Base-by-base conservation (phyloP, 2,113 vertebrate genomes). In the Chionomys nivalis region DNA sequence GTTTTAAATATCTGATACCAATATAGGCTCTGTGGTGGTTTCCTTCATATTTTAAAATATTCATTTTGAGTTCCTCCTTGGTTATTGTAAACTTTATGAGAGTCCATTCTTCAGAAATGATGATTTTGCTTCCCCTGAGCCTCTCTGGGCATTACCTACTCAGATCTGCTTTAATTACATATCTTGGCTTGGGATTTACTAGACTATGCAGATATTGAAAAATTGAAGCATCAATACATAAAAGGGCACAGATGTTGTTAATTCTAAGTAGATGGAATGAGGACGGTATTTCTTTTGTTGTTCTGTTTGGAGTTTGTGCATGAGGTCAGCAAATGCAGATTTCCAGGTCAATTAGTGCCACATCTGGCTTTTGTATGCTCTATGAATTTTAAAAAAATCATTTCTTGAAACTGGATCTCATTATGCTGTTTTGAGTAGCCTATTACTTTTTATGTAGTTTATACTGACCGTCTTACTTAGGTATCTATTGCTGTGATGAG, bases 51-150 rank as follows among this genome's bases (percentile, higher is more conserved):
- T 65, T 81, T 88, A 73, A 81, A 91, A n/a, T 88, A 81, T 81
- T 73, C 70, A 87, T 52, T 83, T 52, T 79, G 75, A 88, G 77
- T 87, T 95, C 47, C 75, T 89, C 66, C 7, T 75, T 89, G 85
- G 79, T 9, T 87, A 42, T 39, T 82, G 23, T 87, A 77, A 94
- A 81, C 81, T 52, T 90, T 58, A 55, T 87, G 47, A 95, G 58
- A 68, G 33, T 28, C 63, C 33, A 85, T 91, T 94, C 89, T 73
- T 55, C 66, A 90, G 17, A 79, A 86, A 61, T 42, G 39, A 73
- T 81, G 31, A 12, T 76, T 93, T 77, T 82, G 49, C 42, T 88
- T 91, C 42, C 39, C 19, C 26, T 31, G 23, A 73, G 36, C 36
- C 82, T 90, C 87, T 82, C 24, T 92, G 61, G 68, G 42, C 49